Evolutionary conservation across 2,797 vertebrate genomes (phyloP), one percentile per base, ranked within the genome.

Genomic region (Takifugu ocellatus): DNA sequence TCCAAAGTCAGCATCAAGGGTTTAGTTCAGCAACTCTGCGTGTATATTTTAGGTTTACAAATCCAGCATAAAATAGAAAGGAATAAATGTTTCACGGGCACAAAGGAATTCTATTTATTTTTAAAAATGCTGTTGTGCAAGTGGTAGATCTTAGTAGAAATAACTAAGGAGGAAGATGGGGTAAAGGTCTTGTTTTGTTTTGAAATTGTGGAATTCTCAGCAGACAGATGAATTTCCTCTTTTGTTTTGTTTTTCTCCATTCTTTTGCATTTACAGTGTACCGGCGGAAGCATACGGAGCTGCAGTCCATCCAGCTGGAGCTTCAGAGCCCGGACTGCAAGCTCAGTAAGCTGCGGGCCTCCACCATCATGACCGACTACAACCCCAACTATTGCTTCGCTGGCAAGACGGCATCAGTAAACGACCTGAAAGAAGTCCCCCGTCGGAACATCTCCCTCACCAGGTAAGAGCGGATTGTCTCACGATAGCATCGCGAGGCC

Each of bases 361-460:
- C 97, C 51, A 99, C 97, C 86, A 97, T 99, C 85, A 98, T 99
- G 97, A 99, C 96, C 0, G 97, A 99, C 90, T 99, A 99, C 91
- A 99, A 99, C 80, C 97, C 97, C 78, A 99, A 99, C 92, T 99
- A 99, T 89, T 98, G 96, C 89, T 99, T 99, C 62, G 97, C 94
- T 0, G 97, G 97, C 33, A 99, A 98, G 85, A 96, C 94, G 0
- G 93, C 95, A 0, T 97, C 97, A 5, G 94, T 99, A 89, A 98
- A 93, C 3, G 97, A 99, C 88, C 92, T 99, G 62, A 99, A 99
- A 87, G 97, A 99, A 77, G 96, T 99, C 69, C 95, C 97, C 0
- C 90, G 97, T 2, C 94, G 95, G 59, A 96, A 96, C 84, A 99
- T 99, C 88, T 94, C 95, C 58, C 94, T 99, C 54, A 92, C 95